Conservation (phyloP, 2,797 vertebrate genomes). For the Sebastes elongatus region DNA sequence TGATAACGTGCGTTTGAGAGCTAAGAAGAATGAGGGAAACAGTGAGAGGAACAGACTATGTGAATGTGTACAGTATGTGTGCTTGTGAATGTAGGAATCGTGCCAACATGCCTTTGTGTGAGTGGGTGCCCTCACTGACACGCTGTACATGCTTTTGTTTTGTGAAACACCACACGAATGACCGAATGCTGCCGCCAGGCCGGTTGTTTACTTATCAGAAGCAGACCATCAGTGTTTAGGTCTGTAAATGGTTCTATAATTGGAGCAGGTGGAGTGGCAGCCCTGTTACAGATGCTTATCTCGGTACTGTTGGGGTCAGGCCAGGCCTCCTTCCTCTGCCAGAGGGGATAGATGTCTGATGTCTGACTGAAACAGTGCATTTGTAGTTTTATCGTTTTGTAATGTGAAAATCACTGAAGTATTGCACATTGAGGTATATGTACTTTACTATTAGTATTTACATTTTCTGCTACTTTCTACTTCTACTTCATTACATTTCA, state of each 20-base stretch:
- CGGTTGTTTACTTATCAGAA: slow-evolving; percentile 21
- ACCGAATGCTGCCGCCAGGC: slow-evolving; percentile 11
- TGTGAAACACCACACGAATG: slow-evolving; percentile 17
- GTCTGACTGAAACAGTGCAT: not conserved
- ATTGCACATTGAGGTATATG: not conserved
- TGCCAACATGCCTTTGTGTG: slow-evolving; percentile 26
- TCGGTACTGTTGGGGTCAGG: not conserved
- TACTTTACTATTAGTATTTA: not conserved
- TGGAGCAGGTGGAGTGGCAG: slow-evolving; percentile 22
- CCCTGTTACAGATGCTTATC: slow-evolving; percentile 24
- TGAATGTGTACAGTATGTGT: not conserved
- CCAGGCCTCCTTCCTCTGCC: not conserved
- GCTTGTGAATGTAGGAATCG: not conserved
- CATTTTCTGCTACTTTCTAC: not conserved
- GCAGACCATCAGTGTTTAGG: slow-evolving; percentile 14
- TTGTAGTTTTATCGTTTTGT: not conserved
- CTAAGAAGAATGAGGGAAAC: not conserved
- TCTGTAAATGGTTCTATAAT: slow-evolving; percentile 42
- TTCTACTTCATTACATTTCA: not conserved
- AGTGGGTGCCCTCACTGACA: slow-evolving; percentile 21
- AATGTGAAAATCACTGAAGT: not conserved
- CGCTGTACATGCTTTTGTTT: slow-evolving; percentile 16
- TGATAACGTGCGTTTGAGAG: not conserved
- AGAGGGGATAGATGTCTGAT: not conserved
- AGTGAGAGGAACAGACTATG: not conserved